These are phyloP conservation scores for Norana najaformis DNA, from an alignment of 2,888 invertebrate genomes.

Conservation along the genomic window DNA sequence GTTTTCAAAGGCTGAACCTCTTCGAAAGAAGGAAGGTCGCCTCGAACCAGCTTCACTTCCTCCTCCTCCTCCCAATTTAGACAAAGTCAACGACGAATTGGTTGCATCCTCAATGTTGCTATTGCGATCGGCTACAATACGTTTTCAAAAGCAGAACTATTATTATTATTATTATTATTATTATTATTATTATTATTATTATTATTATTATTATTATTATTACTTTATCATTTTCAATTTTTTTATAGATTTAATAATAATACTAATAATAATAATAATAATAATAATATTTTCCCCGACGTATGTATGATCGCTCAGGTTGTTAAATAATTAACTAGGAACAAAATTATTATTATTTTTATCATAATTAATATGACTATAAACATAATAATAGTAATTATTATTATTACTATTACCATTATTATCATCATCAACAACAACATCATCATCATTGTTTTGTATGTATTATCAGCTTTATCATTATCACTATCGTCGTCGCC, in stretches of 20 bases:
- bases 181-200: not conserved
- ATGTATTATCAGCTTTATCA: slow-evolving; percentile 1
- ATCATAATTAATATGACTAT: too few species aligned
- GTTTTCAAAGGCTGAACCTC: not conserved
- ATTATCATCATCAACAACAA: not conserved
- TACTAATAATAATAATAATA: not conserved
- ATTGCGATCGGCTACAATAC: not conserved
- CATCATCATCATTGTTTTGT: slow-evolving; percentile 9
- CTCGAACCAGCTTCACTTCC: not conserved
- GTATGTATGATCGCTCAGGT: too few species aligned
- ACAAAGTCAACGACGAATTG: not conserved
- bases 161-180: not conserved
- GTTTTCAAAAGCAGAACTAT: not conserved
- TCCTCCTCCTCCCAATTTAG: not conserved
- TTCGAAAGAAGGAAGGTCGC: not conserved
- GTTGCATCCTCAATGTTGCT: not conserved
- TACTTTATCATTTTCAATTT: too few species aligned
- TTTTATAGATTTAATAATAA: too few species aligned
- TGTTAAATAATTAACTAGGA: too few species aligned
- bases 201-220: not conserved
- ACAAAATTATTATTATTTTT: too few species aligned
- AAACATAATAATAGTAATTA: too few species aligned
- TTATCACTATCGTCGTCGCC: not conserved
- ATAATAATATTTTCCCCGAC: not conserved
- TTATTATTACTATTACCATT: not conserved